Conservation (phyloP, 2,113 vertebrate species). For the Suncus etruscus region DNA sequence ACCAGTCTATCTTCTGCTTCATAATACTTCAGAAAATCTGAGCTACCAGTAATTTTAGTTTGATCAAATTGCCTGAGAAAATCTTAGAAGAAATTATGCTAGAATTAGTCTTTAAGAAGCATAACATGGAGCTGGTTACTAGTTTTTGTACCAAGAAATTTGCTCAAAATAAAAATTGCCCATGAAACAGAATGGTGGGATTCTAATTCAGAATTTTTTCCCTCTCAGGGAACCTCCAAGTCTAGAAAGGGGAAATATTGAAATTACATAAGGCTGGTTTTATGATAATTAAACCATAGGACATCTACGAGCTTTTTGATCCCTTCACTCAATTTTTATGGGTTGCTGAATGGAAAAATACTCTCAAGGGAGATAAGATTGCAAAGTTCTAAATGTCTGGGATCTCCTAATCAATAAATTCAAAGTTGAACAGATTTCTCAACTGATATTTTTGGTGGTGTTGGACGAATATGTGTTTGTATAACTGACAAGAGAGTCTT, state of each 20-base stretch:
- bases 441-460: not conserved
- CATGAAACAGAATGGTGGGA: not conserved
- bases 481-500: slow-evolving; percentile 37
- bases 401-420: slow-evolving; percentile 20
- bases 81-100: slow-evolving; percentile 3
- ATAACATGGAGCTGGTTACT: slow-evolving; percentile 1
- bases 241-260: not conserved
- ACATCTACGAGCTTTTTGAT: not conserved
- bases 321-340: not conserved
- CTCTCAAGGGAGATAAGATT: not conserved
- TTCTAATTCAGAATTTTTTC: slow-evolving; percentile 28
- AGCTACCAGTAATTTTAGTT: not conserved
- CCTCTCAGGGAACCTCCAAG: not conserved
- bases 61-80: not conserved
- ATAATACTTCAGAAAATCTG: slow-evolving; percentile 10
- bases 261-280: not conserved
- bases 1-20: not conserved
- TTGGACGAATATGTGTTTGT: not conserved
- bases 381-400: not conserved
- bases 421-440: slow-evolving; percentile 7
- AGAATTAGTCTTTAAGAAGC: slow-evolving; percentile 17
- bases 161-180: not conserved
- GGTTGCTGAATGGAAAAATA: slow-evolving; percentile 30
- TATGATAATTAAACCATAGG: not conserved
- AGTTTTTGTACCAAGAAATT: slow-evolving; percentile 25